Evolutionary conservation across 2,888 invertebrate species (phyloP), one percentile per base, ranked within the genome.

Genomic region (Sarcophaga caerulescens): DNA sequence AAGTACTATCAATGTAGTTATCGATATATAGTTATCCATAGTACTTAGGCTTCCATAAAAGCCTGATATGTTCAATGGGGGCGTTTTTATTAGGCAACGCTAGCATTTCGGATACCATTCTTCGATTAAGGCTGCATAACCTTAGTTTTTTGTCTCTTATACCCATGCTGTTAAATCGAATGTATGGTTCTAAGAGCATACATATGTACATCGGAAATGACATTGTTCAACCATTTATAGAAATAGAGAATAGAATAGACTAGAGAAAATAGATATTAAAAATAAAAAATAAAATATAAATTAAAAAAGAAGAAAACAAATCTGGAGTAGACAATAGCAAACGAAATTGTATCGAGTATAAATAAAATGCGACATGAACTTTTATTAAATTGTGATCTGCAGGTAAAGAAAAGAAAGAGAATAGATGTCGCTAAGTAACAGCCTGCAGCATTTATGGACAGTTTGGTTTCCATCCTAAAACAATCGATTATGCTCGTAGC

Each of bases 261-360:
- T 1, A 77, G 75, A 68, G 44, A 45, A 80, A 19, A 44, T 59
- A 68, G 69, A 65, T 68, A 69, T 77, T 45, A 75, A 75, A 17
- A 70, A 76, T 69, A 45, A 23, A 85, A 71, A 74, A 63, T 65
- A 66, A 11, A 11, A 66, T 84, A 80, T 65, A 59, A 59, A 19
- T 25, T 12, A 19, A 78, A 75, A 88, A 89, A 35, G 6, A 71
- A 68, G n/a, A 70, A 86, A 81, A 84, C 70, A 76, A 84, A 68
- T 25, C 25, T 25, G 2, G 47, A 11, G 21, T 6, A 69, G 21
- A 69, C 44, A 14, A 65, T 8, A 6, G 21, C 19, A 44, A 68
- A 44, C 17, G 19, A 44, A 68, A 35, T 6, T 6, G 1, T 35
- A 6, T 35, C 35, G 4, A 47, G 4, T 12, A 14, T 14, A 14